phyloP scores from a whole-genome alignment of 2,888 invertebrate species.

The Hedychridium roseum region DNA sequence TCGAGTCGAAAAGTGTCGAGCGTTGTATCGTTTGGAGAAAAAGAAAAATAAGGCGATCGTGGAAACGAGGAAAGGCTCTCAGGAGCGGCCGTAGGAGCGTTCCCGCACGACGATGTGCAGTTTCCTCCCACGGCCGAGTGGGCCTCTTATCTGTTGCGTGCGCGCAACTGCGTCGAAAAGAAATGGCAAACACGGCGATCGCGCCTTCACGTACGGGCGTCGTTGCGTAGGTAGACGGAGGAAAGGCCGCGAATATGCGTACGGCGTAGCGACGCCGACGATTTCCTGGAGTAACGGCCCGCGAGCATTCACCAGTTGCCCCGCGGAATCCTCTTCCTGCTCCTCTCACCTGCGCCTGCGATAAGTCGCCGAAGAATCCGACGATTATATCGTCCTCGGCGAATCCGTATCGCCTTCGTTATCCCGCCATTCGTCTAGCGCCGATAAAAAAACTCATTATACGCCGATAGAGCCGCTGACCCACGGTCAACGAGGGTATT shows the following conservation, averaged over 20 bases:
- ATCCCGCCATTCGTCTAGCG: constrained; percentile 10
- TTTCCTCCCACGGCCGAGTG: constrained; percentile 37
- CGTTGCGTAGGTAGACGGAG: neutral
- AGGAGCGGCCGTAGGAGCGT: constrained; percentile 15
- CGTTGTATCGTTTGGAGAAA: no score
- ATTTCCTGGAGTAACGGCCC: constrained; percentile 45
- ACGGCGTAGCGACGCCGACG: constrained; percentile 10
- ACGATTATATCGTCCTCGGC: constrained; percentile 27
- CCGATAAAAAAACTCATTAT: no score
- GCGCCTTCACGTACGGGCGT: constrained; percentile 3
- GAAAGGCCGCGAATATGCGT: neutral
- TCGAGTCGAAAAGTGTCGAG: no score
- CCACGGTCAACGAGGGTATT: no score
- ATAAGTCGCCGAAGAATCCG: constrained; percentile 22
- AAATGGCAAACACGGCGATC: constrained; percentile 21
- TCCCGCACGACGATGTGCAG: constrained; percentile 16
- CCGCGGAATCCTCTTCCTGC: constrained; percentile 18
- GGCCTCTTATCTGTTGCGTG: constrained; percentile 30
- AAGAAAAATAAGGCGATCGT: constrained; percentile 25
- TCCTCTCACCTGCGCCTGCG: constrained; percentile 17
- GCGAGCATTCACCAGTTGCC: constrained; percentile 9
- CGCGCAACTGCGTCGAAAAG: constrained; percentile 27
- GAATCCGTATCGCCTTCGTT: constrained; percentile 21
- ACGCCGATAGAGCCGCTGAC: no score
- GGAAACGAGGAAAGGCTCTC: constrained; percentile 41